These are phyloP conservation scores for Ecliptopera silaceata DNA, from an alignment of 2,888 invertebrate genomes.

Conservation along the genomic window DNA sequence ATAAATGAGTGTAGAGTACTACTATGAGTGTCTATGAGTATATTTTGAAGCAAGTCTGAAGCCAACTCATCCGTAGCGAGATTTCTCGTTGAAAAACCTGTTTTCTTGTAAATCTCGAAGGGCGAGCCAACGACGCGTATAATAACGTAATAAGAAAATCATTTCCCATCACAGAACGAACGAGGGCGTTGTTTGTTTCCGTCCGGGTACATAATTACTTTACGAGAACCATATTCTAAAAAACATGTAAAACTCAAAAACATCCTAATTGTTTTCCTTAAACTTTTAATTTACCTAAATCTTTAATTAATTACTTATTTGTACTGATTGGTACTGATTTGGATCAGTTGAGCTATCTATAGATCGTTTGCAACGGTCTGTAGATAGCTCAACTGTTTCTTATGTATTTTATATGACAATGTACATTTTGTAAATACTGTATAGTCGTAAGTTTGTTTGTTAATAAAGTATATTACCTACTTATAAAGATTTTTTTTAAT, in stretches of 20 bases:
- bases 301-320: background rate
- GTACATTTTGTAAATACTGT: too few species aligned
- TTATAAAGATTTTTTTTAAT: too few species aligned
- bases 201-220: constrained; percentile 15
- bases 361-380: too few species aligned
- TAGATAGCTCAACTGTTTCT: too few species aligned
- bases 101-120: constrained; percentile 43
- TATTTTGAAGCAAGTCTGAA: too few species aligned
- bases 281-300: background rate
- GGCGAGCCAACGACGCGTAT: constrained; percentile 56
- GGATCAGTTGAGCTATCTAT: too few species aligned
- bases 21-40: too few species aligned
- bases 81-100: constrained; percentile 55
- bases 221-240: background rate
- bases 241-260: background rate
- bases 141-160: constrained; percentile 48
- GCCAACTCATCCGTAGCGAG: constrained; percentile 13
- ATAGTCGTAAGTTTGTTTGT: too few species aligned
- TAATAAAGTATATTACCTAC: too few species aligned
- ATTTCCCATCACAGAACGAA: constrained; percentile 47
- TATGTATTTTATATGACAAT: too few species aligned
- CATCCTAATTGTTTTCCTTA: background rate
- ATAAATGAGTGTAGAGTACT: too few species aligned
- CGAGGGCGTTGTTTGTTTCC: constrained; percentile 19
- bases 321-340: too few species aligned